phyloP scores from a whole-genome alignment of 2,888 invertebrate species.

The Rhodophaea formosa region DNA sequence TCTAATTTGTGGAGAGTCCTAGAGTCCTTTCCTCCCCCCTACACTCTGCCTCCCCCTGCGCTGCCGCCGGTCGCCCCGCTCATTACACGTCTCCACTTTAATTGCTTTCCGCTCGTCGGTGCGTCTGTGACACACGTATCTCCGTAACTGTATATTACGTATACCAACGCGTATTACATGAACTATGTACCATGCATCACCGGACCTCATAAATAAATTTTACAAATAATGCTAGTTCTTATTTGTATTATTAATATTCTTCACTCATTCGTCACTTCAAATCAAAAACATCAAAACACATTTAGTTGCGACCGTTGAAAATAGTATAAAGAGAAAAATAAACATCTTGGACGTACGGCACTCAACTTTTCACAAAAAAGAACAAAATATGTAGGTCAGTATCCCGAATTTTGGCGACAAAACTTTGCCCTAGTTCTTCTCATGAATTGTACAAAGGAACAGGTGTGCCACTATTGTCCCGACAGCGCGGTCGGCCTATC shows the following conservation, averaged over 20 bases:
- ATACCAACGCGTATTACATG: too few species aligned
- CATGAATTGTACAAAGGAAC: slow-evolving; percentile 9
- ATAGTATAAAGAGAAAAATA: not conserved
- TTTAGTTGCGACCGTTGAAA: too few species aligned
- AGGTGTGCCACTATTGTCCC: slow-evolving; percentile 6
- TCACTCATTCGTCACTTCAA: too few species aligned
- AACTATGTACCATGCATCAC: too few species aligned
- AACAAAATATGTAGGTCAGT: slow-evolving; percentile 4
- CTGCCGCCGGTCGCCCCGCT: slow-evolving; percentile 28
- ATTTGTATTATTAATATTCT: too few species aligned
- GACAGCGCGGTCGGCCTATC: not conserved
- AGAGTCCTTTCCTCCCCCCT: slow-evolving; percentile 1
- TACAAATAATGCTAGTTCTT: too few species aligned
- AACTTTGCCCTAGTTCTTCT: slow-evolving; percentile 12
- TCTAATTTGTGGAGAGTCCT: not conserved
- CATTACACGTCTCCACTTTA: slow-evolving; percentile 62
- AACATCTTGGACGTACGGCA: not conserved
- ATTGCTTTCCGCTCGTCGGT: slow-evolving; percentile 54
- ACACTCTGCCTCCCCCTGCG: not conserved
- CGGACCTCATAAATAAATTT: too few species aligned
- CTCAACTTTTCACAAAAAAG: not conserved
- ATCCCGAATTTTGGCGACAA: not conserved
- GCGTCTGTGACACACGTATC: slow-evolving; percentile 18
- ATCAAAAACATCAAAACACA: too few species aligned
- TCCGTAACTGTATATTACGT: not conserved